Base-by-base conservation (phyloP, 2,113 vertebrate genomes). In the Phylloscopus trochiloides region DNA sequence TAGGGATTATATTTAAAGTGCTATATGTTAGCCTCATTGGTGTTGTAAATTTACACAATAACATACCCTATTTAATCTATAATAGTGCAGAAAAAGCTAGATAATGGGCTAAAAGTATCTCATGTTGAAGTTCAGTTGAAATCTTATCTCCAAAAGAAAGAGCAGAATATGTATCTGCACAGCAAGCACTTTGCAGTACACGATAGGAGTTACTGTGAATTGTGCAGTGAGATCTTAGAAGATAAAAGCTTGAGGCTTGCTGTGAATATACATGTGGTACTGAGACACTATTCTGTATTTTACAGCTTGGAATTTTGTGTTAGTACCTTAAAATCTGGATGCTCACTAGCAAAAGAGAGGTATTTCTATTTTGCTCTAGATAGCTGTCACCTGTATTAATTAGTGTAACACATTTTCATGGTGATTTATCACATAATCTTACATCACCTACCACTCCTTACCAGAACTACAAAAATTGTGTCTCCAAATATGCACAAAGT, bases 201-300 rank as follows among this genome's bases (percentile, higher is more conserved):
- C 0, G 1, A 11, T 16, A 57, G 7, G 0, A 5, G 6, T 68
- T 68, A 66, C 31, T 25, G 19, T 52, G 28, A 40, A 40, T 50
- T 17, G 6, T 54, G 15, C 20, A 76, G 17, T 2, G 20, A 52
- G 26, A 10, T 31, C 47, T 68, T 57, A 54, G 22, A 59, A 82
- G 12, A 61, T 25, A 24, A 65, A 88, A 86, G 8, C 7, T 61
- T 75, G 28, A 51, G 50, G 9, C 19, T 88, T 83, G 4, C 25
- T 86, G 89, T 57, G 32, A 48, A 43, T 65, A 65, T 9, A 21
- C 9, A 32, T 68, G 18, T 38, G 76, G 36, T 48, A 47, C 38
- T 5, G 10, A 94, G 25, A 73, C 7, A 31, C 7, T 47, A 19
- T n/a, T 28, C 19, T 1, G 74, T 78, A 28, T 50, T 86, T 73